Conservation (phyloP, 1,140 invertebrate genomes). For the Zaprionus gabonicus region DNA sequence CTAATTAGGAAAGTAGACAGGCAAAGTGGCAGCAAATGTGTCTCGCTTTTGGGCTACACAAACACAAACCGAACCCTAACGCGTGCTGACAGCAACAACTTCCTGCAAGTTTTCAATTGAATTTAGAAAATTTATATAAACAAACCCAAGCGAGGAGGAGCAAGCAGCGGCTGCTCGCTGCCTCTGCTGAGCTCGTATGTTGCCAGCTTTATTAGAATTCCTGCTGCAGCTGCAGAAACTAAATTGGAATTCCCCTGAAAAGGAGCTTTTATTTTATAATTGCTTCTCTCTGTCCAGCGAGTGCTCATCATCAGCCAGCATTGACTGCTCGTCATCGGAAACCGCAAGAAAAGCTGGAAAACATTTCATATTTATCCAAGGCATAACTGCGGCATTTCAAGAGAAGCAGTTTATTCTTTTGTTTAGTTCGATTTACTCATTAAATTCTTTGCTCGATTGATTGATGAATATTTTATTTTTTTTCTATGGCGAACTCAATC, state of each 20-base stretch:
- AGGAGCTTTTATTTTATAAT: slow-evolving; percentile 19
- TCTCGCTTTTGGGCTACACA: not conserved
- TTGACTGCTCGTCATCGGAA: slow-evolving; percentile 1
- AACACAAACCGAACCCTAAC: slow-evolving; percentile 2
- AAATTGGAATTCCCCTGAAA: slow-evolving; percentile 4
- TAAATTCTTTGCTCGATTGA: too few relatives aligned
- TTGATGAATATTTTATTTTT: too few relatives aligned
- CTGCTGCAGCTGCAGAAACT: slow-evolving; percentile 18
- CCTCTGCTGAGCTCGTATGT: slow-evolving; percentile 10
- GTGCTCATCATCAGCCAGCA: not conserved
- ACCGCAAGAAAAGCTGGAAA: not conserved
- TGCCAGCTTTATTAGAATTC: slow-evolving; percentile 43
- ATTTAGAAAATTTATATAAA: slow-evolving; percentile 8
- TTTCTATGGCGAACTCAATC: too few relatives aligned
- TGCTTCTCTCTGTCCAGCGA: not conserved
- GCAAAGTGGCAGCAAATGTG: slow-evolving; percentile 37
- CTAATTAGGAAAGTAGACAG: slow-evolving; percentile 53
- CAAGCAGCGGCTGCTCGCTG: not conserved
- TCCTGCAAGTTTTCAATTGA: slow-evolving; percentile 27
- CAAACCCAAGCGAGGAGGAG: not conserved
- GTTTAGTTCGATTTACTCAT: too few relatives aligned
- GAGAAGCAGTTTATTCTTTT: too few relatives aligned
- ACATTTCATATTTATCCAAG: slow-evolving; percentile 2
- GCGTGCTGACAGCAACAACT: not conserved
- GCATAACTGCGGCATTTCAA: not conserved